These are phyloP conservation scores for Lophotis ruficrista DNA, from an alignment of 2,113 vertebrate species.

Conservation along the genomic window DNA sequence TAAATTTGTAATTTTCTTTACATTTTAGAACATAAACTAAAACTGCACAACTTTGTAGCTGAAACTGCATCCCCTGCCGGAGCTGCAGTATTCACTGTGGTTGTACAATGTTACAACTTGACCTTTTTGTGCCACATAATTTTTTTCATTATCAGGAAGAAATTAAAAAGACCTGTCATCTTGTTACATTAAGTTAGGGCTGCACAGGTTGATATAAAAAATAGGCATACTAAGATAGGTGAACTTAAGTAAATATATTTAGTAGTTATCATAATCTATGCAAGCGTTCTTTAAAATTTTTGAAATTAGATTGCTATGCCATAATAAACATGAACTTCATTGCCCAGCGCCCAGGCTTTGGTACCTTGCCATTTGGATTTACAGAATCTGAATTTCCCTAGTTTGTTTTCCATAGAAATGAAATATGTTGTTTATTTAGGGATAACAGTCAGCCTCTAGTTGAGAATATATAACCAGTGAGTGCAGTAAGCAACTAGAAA, in stretches of 20 bases:
- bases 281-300: neutral
- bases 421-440: neutral
- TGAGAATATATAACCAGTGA: neutral
- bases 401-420: neutral
- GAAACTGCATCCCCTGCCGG: neutral
- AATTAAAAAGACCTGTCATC: neutral
- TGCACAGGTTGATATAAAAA: neutral
- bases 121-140: neutral
- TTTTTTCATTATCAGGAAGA: constrained; percentile 4
- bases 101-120: constrained; percentile 20
- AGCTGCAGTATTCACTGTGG: neutral
- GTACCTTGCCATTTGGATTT: neutral
- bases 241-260: neutral
- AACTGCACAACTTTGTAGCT: neutral
- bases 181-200: neutral
- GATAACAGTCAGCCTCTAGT: neutral
- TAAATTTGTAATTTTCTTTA: neutral
- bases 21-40: neutral
- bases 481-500: neutral
- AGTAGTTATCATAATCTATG: neutral
- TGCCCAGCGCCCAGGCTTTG: neutral
- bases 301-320: neutral
- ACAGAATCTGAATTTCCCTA: neutral
- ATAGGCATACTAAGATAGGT: neutral
- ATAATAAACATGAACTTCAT: neutral